Evolutionary conservation across 2,888 invertebrate genomes (phyloP), one percentile per base, ranked within the genome.

Genomic region (Synergus umbraculus): DNA sequence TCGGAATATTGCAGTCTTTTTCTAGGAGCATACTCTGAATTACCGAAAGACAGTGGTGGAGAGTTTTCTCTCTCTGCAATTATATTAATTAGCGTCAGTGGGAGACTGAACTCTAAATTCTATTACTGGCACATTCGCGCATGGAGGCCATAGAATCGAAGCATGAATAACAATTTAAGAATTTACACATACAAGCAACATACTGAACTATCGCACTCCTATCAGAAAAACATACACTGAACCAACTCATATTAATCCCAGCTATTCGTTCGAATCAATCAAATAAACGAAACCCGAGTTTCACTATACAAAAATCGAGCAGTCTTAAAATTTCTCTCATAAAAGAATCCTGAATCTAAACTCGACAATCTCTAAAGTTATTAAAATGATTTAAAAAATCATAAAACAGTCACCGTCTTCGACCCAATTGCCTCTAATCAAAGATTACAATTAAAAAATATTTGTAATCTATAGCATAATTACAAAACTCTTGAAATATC

Each of bases 311-410:
- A 73, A 69, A 73, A 73, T 73, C 37, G 73, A 73, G 54, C 73
- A 73, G 73, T 73, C 73, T 73, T 73, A 73, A 73, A 73, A 73
- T 73, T 73, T 73, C 73, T 73, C 73, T 73, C 73, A 54, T 73
- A 54, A 73, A 73, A 54, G 37, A 73, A 73, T 73, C 73, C 54
- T 49, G 73, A 73, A 15, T 54, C 37, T 46, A 73, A 73, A 13
- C 54, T 49, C 41, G 37, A 54, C 54, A 9, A 54, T 54, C 37
- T 73, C 29, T 22, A 49, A 66, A 69, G 15, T 69, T 7, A 69
- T 46, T 69, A 22, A 22, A 67, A 46, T 44, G 29, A 44, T 44
- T 44, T 64, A 13, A 18, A 22, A 44, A 44, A 18, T 46, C 43
- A 10, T 22, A 46, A 13, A 67, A 67, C 22, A 67, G 15, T 49